Evolutionary conservation across 2,888 invertebrate species (phyloP).

Genomic region (Syrphus vitripennis): DNA sequence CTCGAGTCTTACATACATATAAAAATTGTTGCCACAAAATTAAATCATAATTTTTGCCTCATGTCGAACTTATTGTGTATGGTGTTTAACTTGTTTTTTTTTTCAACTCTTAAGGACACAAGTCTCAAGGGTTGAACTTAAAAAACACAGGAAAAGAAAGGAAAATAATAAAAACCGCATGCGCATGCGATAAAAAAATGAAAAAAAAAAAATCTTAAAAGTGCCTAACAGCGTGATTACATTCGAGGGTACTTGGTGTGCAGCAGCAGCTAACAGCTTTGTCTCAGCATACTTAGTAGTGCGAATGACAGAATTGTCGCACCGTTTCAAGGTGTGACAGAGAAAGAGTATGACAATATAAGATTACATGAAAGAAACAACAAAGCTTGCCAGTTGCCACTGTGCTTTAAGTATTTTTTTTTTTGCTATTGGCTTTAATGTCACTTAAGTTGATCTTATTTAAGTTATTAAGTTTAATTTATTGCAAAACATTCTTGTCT

Average conservation of each 20-base stretch:
- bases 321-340: neutral
- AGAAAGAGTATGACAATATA: neutral
- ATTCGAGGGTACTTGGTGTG: neutral
- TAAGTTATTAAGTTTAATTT: neutral
- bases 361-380: neutral
- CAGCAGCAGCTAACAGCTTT: neutral
- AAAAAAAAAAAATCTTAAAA: neutral
- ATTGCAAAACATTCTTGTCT: neutral
- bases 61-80: neutral
- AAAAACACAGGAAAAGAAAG: neutral
- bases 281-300: neutral
- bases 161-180: neutral
- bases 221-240: slow-evolving; percentile 5
- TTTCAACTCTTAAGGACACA: neutral
- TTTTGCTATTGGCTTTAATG: neutral
- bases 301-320: neutral
- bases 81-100: neutral
- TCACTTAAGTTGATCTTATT: slow-evolving; percentile 7
- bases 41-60: neutral
- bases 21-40: slow-evolving; percentile 9
- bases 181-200: neutral
- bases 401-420: neutral
- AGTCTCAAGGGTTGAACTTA: neutral
- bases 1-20: neutral
- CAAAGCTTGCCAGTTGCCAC: neutral